Evolutionary conservation across 1,140 invertebrate species (phyloP), one percentile per base, ranked within the genome.

Genomic region (Papilio xuthus): DNA sequence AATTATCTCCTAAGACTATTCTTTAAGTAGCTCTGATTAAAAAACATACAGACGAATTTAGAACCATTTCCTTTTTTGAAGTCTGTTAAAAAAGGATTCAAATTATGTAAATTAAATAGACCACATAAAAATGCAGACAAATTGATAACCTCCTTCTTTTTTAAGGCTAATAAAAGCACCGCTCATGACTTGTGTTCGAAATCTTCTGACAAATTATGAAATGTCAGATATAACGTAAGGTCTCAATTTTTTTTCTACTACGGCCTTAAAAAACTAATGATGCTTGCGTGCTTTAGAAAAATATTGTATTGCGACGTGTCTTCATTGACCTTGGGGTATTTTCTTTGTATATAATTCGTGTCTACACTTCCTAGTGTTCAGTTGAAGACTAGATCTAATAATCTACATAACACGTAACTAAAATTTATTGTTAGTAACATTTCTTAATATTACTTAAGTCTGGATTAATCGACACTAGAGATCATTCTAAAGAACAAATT

Each of bases 171-270:
- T 44, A 72, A 72, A 42, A 12, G 37, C 47, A 56, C 44, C 28
- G 73, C 82, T 44, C 63, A 32, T 82, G 12, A 75, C 81, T 84
- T 83, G 56, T 53, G 56, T 77, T 75, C 72, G 44, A 75, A 15
- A 77, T 70, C 44, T 78, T 76, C 32, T 63, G 63, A 81, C 67
- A 77, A 80, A 78, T 82, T 77, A 79, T 82, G 85, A 85, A 86
- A 88, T 84, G 82, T 85, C 86, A 86, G 80, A 84, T 81, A 82
- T 86, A 86, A 87, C 85, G 79, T 80, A 81, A 84, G 80, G 81
- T 85, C 81, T 86, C 81, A 69, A 82, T 81, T 84, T 82, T 82
- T 80, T 86, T 81, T 81, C 70, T 78, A 72, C 80, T 83, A 74
- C 78, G 84, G 80, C 83, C 82, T 84, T 81, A 84, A 83, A 74